Conservation (phyloP, 2,888 invertebrate species). For the Saturnia japonica region DNA sequence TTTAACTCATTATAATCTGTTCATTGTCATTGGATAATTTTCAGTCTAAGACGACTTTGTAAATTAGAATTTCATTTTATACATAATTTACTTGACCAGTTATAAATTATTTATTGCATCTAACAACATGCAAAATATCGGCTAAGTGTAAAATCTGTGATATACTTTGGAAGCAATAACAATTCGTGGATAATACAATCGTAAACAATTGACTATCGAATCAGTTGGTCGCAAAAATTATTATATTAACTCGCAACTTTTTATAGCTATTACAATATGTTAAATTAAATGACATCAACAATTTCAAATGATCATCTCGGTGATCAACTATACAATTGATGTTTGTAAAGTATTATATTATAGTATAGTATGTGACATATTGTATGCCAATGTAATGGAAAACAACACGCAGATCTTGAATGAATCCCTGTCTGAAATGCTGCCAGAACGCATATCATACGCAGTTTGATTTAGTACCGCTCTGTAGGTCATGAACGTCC, state of each 20-base stretch:
- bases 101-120: not conserved
- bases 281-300: not conserved
- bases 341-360: not conserved
- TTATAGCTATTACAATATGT: not conserved
- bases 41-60: not conserved
- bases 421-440: constrained; percentile 63
- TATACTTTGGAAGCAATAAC: not conserved
- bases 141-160: not conserved
- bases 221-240: not conserved
- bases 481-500: constrained; percentile 72
- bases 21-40: not conserved
- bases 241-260: not conserved
- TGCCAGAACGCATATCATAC: constrained; percentile 66
- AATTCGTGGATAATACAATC: not conserved
- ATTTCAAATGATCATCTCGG: not conserved
- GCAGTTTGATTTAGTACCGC: constrained; percentile 55
- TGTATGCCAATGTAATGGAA: constrained; percentile 34
- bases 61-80: not conserved
- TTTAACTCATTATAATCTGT: not conserved
- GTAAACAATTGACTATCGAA: not conserved
- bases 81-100: not conserved
- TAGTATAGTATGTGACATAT: too few relatives aligned
- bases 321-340: not conserved
- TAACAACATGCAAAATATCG: not conserved
- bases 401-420: constrained; percentile 56